Base-by-base conservation (phyloP, 2,888 invertebrate species). In the Physocephala rufipes region DNA sequence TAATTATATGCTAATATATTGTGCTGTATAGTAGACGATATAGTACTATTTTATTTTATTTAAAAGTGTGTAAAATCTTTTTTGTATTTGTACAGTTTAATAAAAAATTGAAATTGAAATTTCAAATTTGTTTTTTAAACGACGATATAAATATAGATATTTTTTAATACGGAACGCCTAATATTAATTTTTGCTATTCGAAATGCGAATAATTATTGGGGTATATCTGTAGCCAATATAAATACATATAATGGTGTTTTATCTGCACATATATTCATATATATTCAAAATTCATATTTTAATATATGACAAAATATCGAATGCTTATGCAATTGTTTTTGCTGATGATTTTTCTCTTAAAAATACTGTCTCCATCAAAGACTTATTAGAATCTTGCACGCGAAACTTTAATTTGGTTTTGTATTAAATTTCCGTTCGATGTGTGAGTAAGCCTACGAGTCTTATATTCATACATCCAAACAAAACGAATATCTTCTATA, bases 271-370 rank as follows among this genome's bases (percentile, higher is more conserved):
- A 53, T 53, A 19, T 5, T 53, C 12, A 61, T 61, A 28, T 30
- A 30, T 61, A 53, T n/a, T 9, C 15, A 9, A 5, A 53, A 53
- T 53, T n/a, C 16, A 26, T 61, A 21, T 51, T 5, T 2, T 28
- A 36, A n/a, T 36, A 36, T 36, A n/a, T 36, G 36, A 7, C 4
- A 36, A 49, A 3, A 13, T 49, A 49, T 24, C 12, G 24, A 55
- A 59, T 49, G 49, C 65, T 69, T 72, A 53, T 43, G 58, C 65
- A 70, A 55, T 68, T 71, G 62, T 51, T 68, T 51, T 61, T 30
- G 62, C 13, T 68, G 61, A 61, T 36, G 24, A 30, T 5, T 59
- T 28, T 24, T 26, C 24, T 24, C 13, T 53, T 12, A 7, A 53
- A 53, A 16, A 53, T 21, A 53, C 16, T 19, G 24, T 24, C 19